Evolutionary conservation across 1,140 invertebrate species (phyloP), one percentile per base, ranked within the genome.

Genomic region (Lucilia cuprina): DNA sequence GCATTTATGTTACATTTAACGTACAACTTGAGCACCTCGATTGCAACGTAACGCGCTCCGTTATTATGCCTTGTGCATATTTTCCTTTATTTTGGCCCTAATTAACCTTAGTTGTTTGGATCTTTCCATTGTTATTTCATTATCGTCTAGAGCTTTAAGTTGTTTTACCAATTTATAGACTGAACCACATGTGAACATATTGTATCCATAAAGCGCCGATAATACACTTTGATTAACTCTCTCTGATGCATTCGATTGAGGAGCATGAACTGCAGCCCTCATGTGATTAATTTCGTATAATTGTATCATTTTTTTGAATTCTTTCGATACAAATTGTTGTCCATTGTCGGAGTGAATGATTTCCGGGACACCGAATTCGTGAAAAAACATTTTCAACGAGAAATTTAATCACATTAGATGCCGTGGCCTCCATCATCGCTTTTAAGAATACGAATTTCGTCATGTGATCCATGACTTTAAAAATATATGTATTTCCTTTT

Each of bases 161-260:
- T 75, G 3, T 13, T 21, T 30, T 2, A 30, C 74, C 2, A 75
- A 21, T 75, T 30, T 34, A 34, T 75, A 75, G 21, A 35, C 74
- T 14, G 21, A 25, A 14, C 25, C 74, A 34, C 74, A 34, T 10
- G 21, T 75, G 30, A 75, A 75, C 74, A 75, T 75, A 8, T 75
- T 30, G 9, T 75, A 21, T 4, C 74, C 74, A 75, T 34, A 75
- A 14, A 75, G 14, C 10, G 74, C 77, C 41, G 47, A 25, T 9
- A 60, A 25, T 10, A 80, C 60, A 17, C 19, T 60, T 60, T 75
- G 49, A n/a, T 84, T 84, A n/a, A 84, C 83, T 13, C 83, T 78
- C 50, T 84, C 83, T 1, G 83, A 50, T 14, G 83, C 47, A 41
- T 84, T 84, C 4, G 12, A 21, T 19, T 84, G 83, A 41, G 83